Conservation (phyloP, 2,888 invertebrate genomes). For the Harmothoe impar region DNA sequence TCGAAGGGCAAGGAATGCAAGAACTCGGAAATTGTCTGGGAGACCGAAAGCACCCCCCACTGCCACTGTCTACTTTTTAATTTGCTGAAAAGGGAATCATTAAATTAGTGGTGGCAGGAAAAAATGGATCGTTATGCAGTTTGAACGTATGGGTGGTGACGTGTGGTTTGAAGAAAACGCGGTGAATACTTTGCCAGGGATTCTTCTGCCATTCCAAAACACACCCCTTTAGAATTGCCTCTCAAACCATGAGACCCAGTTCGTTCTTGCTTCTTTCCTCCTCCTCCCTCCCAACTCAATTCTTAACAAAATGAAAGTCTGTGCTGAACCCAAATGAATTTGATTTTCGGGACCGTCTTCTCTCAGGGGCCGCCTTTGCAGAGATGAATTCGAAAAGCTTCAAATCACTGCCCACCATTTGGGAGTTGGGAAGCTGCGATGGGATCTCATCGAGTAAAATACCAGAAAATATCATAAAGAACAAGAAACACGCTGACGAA, state of each 20-base stretch:
- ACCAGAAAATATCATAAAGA: conserved; percentile 24
- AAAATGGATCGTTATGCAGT: neutral
- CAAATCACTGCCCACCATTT: neutral
- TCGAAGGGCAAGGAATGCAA: neutral
- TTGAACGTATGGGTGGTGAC: neutral
- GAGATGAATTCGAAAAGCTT: conserved; percentile 32
- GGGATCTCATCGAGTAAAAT: neutral
- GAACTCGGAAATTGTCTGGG: neutral
- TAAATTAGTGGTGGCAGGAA: neutral
- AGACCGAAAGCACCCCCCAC: neutral
- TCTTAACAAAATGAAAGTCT: conserved; percentile 17
- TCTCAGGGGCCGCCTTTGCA: neutral
- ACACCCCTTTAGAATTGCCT: neutral
- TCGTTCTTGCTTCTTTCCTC: neutral
- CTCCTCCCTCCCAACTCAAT: neutral
- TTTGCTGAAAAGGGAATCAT: neutral
- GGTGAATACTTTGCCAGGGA: neutral
- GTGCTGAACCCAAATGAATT: conserved; percentile 4
- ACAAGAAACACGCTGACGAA: neutral
- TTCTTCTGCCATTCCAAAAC: neutral
- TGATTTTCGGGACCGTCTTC: neutral
- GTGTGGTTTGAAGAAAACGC: neutral
- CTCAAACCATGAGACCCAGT: neutral
- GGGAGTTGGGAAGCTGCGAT: neutral
- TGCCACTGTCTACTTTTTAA: neutral